Base-by-base conservation (phyloP, 2,888 invertebrate species). In the Apantesis nais region DNA sequence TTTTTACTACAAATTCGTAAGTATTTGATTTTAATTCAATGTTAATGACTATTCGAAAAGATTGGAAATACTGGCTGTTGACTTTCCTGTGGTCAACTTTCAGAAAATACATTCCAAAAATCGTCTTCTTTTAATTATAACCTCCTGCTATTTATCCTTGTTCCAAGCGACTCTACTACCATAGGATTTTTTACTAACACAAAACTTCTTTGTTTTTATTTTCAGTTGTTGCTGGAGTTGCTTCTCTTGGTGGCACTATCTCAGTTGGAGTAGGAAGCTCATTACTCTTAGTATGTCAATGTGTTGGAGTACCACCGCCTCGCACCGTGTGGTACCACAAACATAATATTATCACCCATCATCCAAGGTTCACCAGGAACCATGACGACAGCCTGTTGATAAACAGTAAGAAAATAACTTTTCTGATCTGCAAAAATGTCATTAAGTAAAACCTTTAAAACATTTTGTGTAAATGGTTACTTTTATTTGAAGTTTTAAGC, bases 151-250 rank as follows among this genome's bases (percentile, higher is more conserved):
- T 41, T 41, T 12, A 41, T 41, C 14, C 39, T 9, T 41, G 12
- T 12, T 12, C 39, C 11, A 2, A 41, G 12, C 2, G 41, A 41
- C 41, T 39, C 12, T 14, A 41, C 14, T 41, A 2, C 41, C 16
- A 2, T 41, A 7, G 22, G 7, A 8, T 48, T 22, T n/a, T n/a
- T n/a, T n/a, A n/a, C n/a, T n/a, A n/a, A n/a, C n/a, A n/a, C n/a
- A n/a, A n/a, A n/a, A n/a, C n/a, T n/a, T n/a, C n/a, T n/a, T n/a
- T n/a, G n/a, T 63, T 55, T 69, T 62, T 58, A 80, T 84, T 19
- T 87, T 16, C 62, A 96, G 97, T 96, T 74, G 96, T 96, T 1
- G 97, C 97, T 0, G 95, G 96, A 39, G 96, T 97, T 16, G 95
- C 96, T 0, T 96, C 96, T 22, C 95, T 97, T n/a, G 96, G 96